Percentiles rank a stretch among this genome's conserved stretches.
phyloP scores from a whole-genome alignment of 2,888 invertebrate species.

The Habrosyne pyritoides region DNA sequence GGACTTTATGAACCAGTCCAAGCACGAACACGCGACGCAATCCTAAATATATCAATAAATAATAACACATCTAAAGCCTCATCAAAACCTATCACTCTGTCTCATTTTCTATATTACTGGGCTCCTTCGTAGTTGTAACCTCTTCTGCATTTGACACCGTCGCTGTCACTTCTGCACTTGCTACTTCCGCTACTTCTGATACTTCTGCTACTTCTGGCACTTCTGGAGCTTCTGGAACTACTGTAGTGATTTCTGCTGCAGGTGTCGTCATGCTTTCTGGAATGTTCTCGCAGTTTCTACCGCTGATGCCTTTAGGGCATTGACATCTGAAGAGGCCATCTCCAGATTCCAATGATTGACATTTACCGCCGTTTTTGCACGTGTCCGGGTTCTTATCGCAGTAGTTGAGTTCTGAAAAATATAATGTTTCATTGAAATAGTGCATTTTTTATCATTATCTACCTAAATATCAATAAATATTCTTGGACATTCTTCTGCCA shows the following conservation, averaged over 20 bases:
- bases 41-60: conserved; percentile 6
- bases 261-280: conserved; percentile 55
- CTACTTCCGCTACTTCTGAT: conserved; percentile 16
- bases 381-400: conserved; percentile 90
- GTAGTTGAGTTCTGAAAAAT: conserved; percentile 88
- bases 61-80: conserved; percentile 3
- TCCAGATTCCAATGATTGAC: conserved; percentile 89
- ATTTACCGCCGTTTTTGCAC: conserved; percentile 92
- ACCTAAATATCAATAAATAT: no score
- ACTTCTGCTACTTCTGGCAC: conserved; percentile 20
- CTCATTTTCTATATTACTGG: conserved; percentile 60
- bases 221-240: conserved; percentile 33
- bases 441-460: no score
- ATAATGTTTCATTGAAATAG: conserved; percentile 1
- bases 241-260: conserved; percentile 15
- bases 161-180: conserved; percentile 16
- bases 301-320: conserved; percentile 89
- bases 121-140: conserved; percentile 25
- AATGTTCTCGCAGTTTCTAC: conserved; percentile 89
- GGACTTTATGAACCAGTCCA: background rate
- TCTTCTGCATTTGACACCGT: conserved; percentile 16
- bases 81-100: conserved; percentile 45
- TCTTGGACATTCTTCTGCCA: no score
- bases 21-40: background rate
- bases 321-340: conserved; percentile 91